Conservation (phyloP, 2,888 invertebrate genomes). For the Leptinotarsa haldemani region DNA sequence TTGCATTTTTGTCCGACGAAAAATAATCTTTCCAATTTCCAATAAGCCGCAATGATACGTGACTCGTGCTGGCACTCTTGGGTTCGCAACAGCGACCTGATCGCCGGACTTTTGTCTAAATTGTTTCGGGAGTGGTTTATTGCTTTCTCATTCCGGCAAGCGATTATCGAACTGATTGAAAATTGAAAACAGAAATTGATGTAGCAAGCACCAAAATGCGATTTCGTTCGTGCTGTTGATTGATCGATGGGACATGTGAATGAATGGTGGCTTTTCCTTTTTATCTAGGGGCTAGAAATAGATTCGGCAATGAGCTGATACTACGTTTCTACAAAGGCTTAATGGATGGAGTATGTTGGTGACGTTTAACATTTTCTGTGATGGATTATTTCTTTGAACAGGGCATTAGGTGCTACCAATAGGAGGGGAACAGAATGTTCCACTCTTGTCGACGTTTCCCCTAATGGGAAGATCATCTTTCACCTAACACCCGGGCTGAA, state of each 20-base stretch:
- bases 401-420: too few relatives aligned
- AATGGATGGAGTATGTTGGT: too few relatives aligned
- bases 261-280: too few relatives aligned
- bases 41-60: slow-evolving; percentile 9
- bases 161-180: slow-evolving; percentile 4
- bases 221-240: not conserved
- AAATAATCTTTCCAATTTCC: slow-evolving; percentile 12
- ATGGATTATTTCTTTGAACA: too few relatives aligned
- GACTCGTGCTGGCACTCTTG: not conserved
- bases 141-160: slow-evolving; percentile 3
- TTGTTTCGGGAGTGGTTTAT: slow-evolving; percentile 8
- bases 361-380: too few relatives aligned
- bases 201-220: not conserved
- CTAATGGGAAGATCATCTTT: too few relatives aligned
- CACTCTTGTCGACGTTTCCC: too few relatives aligned
- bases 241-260: not conserved
- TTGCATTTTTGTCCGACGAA: slow-evolving; percentile 12
- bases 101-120: not conserved
- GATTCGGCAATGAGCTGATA: too few relatives aligned
- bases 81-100: not conserved
- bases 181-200: not conserved
- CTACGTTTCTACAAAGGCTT: too few relatives aligned
- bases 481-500: too few relatives aligned
- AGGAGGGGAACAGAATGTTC: too few relatives aligned
- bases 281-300: too few relatives aligned